phyloP scores from a whole-genome alignment of 1,140 invertebrate genomes.

The Pseudomyrmex gracilis region DNA sequence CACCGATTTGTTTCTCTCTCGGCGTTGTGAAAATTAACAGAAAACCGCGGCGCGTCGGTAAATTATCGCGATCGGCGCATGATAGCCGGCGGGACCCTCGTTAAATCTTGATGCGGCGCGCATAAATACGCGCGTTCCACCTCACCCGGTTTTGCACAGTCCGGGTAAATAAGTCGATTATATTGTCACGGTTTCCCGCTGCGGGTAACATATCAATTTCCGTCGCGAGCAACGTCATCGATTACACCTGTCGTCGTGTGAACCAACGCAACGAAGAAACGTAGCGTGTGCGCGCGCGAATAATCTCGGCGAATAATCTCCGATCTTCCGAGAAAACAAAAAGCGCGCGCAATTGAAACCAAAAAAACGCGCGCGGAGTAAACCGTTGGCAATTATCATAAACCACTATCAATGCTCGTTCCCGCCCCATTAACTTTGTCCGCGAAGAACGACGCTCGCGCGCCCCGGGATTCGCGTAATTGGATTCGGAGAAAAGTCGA shows the following conservation, averaged over 20 bases:
- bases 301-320: conserved; percentile 23
- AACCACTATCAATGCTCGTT: conserved; percentile 43
- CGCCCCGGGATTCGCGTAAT: conserved; percentile 47
- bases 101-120: conserved; percentile 65
- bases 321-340: background rate
- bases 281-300: background rate
- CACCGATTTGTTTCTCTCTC: conserved; percentile 9
- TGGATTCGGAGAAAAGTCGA: conserved; percentile 45
- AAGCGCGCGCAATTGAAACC: background rate
- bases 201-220: conserved; percentile 69
- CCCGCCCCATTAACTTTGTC: conserved; percentile 38
- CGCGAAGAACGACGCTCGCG: background rate
- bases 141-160: conserved; percentile 58
- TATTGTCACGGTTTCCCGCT: conserved; percentile 52
- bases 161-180: conserved; percentile 71
- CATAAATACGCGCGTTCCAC: conserved; percentile 61
- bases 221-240: conserved; percentile 15
- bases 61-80: conserved; percentile 44
- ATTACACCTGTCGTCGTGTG: conserved; percentile 31
- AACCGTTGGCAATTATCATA: conserved; percentile 42
- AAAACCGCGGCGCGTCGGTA: conserved; percentile 18
- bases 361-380: background rate
- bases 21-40: conserved; percentile 51
- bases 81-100: conserved; percentile 61
- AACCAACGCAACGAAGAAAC: background rate